Conservation (phyloP, 2,888 invertebrate species). For the Orgyia antiqua region DNA sequence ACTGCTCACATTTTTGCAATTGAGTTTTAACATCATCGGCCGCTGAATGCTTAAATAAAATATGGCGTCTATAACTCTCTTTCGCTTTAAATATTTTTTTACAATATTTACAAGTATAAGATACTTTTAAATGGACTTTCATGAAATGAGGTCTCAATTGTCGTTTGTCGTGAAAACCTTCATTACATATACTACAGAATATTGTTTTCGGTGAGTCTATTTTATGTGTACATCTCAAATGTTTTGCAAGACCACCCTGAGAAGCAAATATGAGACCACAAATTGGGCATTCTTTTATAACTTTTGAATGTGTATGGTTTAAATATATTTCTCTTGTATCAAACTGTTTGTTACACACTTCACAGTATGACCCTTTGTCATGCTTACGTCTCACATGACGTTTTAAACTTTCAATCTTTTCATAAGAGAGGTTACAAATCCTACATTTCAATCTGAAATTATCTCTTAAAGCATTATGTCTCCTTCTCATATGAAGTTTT, state of each 20-base stretch:
- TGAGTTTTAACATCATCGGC: constrained; percentile 20
- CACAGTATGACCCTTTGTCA: constrained; percentile 50
- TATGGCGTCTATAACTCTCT: constrained; percentile 59
- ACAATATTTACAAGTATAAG: constrained; percentile 57
- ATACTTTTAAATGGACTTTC: constrained; percentile 61
- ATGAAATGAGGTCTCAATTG: constrained; percentile 58
- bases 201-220: constrained; percentile 51
- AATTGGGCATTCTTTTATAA: constrained; percentile 53
- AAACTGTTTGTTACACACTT: constrained; percentile 61
- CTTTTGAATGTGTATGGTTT: constrained; percentile 55
- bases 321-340: constrained; percentile 50
- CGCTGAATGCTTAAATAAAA: constrained; percentile 51
- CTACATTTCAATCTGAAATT: constrained; percentile 61
- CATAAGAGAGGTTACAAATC: constrained; percentile 64
- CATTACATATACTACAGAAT: constrained; percentile 57
- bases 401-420: constrained; percentile 67
- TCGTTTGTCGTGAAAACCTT: constrained; percentile 57
- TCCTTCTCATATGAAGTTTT: constrained; percentile 64
- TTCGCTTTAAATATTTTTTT: constrained; percentile 58
- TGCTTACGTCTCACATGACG: constrained; percentile 64
- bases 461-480: constrained; percentile 58
- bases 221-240: constrained; percentile 60
- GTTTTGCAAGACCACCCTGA: constrained; percentile 57
- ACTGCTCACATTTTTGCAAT: constrained; percentile 54
- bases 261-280: constrained; percentile 64